These are phyloP conservation scores for Fulmarus glacialis DNA, from an alignment of 2,113 vertebrate species.

Conservation along the genomic window DNA sequence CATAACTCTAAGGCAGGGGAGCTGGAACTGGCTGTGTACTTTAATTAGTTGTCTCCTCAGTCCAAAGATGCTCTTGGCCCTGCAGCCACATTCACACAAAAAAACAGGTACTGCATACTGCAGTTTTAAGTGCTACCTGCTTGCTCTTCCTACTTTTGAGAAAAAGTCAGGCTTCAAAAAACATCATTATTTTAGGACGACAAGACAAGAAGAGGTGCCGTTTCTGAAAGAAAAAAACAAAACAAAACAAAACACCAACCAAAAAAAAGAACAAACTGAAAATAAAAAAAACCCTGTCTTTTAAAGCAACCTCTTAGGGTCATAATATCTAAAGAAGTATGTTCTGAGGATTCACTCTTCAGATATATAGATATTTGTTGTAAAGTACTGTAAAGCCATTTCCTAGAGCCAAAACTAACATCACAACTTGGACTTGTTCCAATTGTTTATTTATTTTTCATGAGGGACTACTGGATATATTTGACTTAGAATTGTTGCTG, in stretches of 20 bases:
- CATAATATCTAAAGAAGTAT: not conserved
- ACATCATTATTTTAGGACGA: not conserved
- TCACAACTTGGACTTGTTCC: not conserved
- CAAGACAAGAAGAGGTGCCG: not conserved
- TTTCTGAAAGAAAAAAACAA: not conserved
- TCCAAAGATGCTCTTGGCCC: not conserved
- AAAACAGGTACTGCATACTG: not conserved
- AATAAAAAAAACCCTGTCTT: not conserved
- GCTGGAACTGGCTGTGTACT: not conserved
- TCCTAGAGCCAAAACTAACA: not conserved
- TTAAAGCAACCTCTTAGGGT: not conserved
- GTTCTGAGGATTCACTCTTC: not conserved
- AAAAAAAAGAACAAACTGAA: not conserved
- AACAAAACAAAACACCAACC: too few relatives aligned
- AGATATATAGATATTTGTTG: not conserved
- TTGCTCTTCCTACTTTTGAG: not conserved
- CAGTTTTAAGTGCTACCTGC: not conserved
- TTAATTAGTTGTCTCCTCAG: slow-evolving; percentile 12
- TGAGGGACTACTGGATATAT: not conserved
- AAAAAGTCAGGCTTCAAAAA: not conserved
- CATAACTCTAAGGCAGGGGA: not conserved
- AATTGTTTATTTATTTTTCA: not conserved
- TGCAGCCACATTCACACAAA: not conserved
- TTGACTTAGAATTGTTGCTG: not conserved
- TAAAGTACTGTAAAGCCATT: not conserved